Evolutionary conservation across 2,797 vertebrate species (phyloP).

Genomic region (Cyprinodon diabolis): DNA sequence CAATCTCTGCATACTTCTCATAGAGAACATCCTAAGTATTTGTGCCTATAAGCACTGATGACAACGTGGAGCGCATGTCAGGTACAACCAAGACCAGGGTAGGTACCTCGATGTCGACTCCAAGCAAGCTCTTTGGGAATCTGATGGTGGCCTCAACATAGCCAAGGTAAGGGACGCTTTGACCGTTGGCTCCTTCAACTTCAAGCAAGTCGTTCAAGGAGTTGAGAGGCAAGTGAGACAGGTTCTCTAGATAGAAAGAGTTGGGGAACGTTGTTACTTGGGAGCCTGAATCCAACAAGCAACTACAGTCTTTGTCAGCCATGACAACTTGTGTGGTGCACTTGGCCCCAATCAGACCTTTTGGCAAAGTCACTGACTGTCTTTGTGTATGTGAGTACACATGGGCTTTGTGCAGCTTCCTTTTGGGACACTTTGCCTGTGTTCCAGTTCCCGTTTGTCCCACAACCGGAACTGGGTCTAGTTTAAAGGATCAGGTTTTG

Average conservation of each 20-base stretch:
- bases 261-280: background rate
- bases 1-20: too few species aligned
- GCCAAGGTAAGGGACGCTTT: background rate
- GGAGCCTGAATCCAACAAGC: slow-evolving; percentile 7
- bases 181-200: background rate
- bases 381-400: slow-evolving; percentile 4
- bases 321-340: slow-evolving; percentile 9
- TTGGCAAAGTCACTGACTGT: slow-evolving; percentile 13
- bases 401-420: background rate
- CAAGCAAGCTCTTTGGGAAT: too few species aligned
- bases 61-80: too few species aligned
- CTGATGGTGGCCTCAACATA: too few species aligned
- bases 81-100: too few species aligned
- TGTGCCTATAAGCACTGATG: too few species aligned
- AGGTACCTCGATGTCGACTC: too few species aligned
- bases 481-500: slow-evolving; percentile 15
- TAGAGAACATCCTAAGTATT: too few species aligned
- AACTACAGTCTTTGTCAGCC: slow-evolving; percentile 10
- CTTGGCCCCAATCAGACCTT: slow-evolving; percentile 14
- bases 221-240: background rate
- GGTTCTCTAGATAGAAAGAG: background rate
- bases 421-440: slow-evolving; percentile 6
- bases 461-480: background rate
- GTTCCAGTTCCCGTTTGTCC: slow-evolving; percentile 20
- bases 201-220: background rate